Evolutionary conservation across 2,888 invertebrate genomes (phyloP).

Genomic region (Tineola bisselliella): DNA sequence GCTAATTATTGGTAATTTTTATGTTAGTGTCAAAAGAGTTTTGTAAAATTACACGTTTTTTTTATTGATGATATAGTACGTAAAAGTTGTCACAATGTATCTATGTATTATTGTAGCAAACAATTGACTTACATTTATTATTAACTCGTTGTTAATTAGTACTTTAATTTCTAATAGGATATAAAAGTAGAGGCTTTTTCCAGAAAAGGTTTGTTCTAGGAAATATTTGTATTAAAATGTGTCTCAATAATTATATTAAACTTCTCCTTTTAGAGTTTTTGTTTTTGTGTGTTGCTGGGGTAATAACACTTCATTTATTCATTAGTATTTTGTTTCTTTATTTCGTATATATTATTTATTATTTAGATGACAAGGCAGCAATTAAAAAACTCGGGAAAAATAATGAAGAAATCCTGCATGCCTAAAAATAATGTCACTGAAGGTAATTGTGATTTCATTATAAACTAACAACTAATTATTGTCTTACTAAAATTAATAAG

Average conservation of each 20-base stretch:
- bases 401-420: slow-evolving; percentile 72
- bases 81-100: background rate
- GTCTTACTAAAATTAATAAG: too few relatives aligned
- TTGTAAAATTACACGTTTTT: background rate
- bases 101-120: background rate
- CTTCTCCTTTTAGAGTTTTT: background rate
- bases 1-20: background rate
- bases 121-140: background rate
- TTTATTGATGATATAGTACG: background rate
- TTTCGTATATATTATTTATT: background rate
- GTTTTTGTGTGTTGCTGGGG: background rate
- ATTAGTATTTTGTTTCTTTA: background rate
- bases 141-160: background rate
- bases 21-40: background rate
- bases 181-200: background rate
- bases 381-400: slow-evolving; percentile 68
- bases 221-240: background rate
- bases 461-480: too few relatives aligned
- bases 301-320: too few relatives aligned
- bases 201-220: background rate
- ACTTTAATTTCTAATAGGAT: background rate
- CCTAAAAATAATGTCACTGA: slow-evolving; percentile 69
- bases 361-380: slow-evolving; percentile 66
- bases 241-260: background rate
- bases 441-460: too few relatives aligned